Evolutionary conservation across 2,888 invertebrate genomes (phyloP), one percentile per base, ranked within the genome.

Genomic region (Hirudinaria manillensis): DNA sequence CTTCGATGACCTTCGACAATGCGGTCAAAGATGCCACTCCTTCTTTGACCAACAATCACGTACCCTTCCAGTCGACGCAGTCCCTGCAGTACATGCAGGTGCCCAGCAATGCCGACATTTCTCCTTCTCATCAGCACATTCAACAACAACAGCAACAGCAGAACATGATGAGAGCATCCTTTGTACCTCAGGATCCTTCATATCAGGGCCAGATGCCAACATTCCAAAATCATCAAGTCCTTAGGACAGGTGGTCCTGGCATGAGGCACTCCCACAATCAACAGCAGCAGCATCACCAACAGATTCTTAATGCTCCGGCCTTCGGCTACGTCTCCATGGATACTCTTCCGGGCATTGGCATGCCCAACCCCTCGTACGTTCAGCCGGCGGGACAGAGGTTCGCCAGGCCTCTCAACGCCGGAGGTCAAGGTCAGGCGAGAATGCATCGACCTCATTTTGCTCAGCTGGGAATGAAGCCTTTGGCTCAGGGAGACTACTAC

Each of bases 171-270:
- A 24, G 61, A 61, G 21, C 61, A 29, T 29, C 24, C 7, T 61
- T 61, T 16, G 24, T n/a, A 61, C 61, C 61, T 27, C 61, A 61
- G 61, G 61, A 61, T 61, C 61, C 61, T 61, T 61, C 61, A 24
- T 61, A 61, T 61, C 61, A 61, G 29, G 29, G 61, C 61, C 13
- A 29, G 10, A 10, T 61, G 61, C 61, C 61, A 7, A 29, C 29
- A 61, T 61, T 61, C 61, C 24, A 7, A 7, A 61, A 24, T 10
- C 61, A 61, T 61, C 24, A 61, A 61, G 61, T 61, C 61, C 10
- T n/a, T 7, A 4, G 61, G 61, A 24, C 24, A 10, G 61, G 61
- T 10, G 61, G 13, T 27, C 61, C 61, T 10, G 6, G 6, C 29
- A 24, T 27, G 24, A 16, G 29, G 24, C 61, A 27, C 24, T 16